phyloP scores from a whole-genome alignment of 2,113 vertebrate species.

The Alligator sinensis region DNA sequence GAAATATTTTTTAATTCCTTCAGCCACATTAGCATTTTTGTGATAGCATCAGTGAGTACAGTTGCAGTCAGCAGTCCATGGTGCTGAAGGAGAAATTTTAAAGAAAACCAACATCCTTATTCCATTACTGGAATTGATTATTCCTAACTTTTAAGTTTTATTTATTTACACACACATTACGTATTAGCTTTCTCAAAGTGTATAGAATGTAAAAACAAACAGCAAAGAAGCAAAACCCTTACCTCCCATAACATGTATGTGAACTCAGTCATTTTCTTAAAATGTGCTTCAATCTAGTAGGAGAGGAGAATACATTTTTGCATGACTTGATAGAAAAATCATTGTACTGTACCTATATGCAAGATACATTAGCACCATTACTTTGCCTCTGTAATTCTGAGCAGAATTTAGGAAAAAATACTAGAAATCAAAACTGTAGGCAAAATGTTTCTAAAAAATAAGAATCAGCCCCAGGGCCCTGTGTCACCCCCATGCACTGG shows the following conservation, averaged over 20 bases:
- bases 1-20: not conserved
- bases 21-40: not conserved
- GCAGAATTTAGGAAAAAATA: not conserved
- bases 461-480: not conserved
- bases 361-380: not conserved
- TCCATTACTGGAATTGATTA: accelerated
- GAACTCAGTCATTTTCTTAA: not conserved
- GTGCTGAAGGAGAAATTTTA: constrained; percentile 27
- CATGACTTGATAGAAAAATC: too few species aligned
- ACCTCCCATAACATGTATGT: not conserved
- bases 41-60: not conserved
- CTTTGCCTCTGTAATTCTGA: not conserved
- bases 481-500: too few species aligned
- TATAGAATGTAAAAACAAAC: not conserved
- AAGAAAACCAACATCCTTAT: not conserved
- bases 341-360: accelerated
- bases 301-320: not conserved
- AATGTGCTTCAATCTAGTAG: not conserved
- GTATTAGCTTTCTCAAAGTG: not conserved
- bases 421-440: not conserved
- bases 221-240: not conserved
- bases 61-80: not conserved
- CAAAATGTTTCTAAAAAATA: not conserved
- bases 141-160: accelerated
- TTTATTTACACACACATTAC: not conserved